These are phyloP conservation scores for Hypocryptadius cinnamomeus DNA, from an alignment of 2,113 vertebrate species.

Conservation along the genomic window DNA sequence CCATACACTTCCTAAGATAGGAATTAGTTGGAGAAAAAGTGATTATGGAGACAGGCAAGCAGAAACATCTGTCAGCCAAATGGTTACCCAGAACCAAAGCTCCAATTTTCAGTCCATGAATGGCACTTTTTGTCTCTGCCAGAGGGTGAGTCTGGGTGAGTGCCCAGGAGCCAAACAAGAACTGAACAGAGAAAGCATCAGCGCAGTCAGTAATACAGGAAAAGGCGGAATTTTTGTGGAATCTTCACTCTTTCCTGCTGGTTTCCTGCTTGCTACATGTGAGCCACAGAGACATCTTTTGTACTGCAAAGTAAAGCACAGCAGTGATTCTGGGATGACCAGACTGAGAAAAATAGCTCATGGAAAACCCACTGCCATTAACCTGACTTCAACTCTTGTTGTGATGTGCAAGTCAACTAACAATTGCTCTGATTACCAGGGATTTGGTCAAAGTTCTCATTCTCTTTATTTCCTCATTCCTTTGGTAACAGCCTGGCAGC, in stretches of 20 bases:
- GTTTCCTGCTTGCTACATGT: conserved; percentile 39
- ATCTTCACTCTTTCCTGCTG: conserved; percentile 45
- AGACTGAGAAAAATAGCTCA: background rate
- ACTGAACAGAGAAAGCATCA: background rate
- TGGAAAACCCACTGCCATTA: background rate
- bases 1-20: background rate
- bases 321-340: background rate
- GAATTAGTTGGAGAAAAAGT: background rate
- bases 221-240: conserved; percentile 28
- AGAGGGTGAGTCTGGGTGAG: conserved; percentile 1
- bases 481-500: background rate
- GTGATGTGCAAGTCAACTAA: background rate
- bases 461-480: background rate
- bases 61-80: conserved; percentile 57
- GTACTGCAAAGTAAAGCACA: background rate
- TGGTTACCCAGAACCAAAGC: background rate
- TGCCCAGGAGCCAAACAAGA: conserved; percentile 37
- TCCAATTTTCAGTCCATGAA: conserved; percentile 11
- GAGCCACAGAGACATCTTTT: conserved; percentile 35
- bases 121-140: conserved; percentile 5
- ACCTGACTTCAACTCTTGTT: background rate
- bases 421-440: background rate
- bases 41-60: background rate
- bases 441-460: background rate
- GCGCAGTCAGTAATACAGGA: conserved; percentile 17